These are phyloP conservation scores for Conus betulinus DNA, from an alignment of 1,140 invertebrate genomes.

Conservation along the genomic window DNA sequence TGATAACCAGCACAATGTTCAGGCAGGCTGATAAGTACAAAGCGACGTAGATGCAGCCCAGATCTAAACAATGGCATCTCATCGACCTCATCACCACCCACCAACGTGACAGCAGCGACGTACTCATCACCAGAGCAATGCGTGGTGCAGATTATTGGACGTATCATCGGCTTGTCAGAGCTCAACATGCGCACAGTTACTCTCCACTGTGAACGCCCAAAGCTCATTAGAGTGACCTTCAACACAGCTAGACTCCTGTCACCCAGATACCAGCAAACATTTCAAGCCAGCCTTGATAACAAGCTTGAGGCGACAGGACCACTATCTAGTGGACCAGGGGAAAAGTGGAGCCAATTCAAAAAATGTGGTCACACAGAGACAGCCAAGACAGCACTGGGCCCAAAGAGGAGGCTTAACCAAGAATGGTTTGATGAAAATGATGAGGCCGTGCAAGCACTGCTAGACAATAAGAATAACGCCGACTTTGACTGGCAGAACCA, in stretches of 20 bases:
- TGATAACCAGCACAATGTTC: slow-evolving; percentile 55
- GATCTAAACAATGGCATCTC: slow-evolving; percentile 46
- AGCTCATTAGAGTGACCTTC: background rate
- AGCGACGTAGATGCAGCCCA: slow-evolving; percentile 45
- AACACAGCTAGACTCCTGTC: too few relatives aligned
- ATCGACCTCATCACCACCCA: slow-evolving; percentile 9
- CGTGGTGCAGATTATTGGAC: slow-evolving; percentile 39
- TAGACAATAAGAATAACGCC: slow-evolving; percentile 29
- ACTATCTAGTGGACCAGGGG: background rate
- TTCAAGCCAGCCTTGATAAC: background rate
- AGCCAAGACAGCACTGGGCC: background rate
- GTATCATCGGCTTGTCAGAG: slow-evolving; percentile 42
- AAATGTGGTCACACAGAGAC: slow-evolving; percentile 8
- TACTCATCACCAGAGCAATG: slow-evolving; percentile 37
- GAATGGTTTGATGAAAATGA: slow-evolving; percentile 49
- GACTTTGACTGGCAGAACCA: background rate
- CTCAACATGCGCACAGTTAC: background rate
- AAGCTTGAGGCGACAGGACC: background rate
- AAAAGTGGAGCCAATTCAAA: slow-evolving; percentile 31
- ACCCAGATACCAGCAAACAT: background rate
- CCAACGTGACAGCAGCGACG: slow-evolving; percentile 26
- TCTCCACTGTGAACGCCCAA: background rate
- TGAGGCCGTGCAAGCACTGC: slow-evolving; percentile 17
- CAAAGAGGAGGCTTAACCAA: background rate
- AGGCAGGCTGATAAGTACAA: slow-evolving; percentile 38